A percentile compares a stretch with the other conserved stretches of the same genome.
Evolutionary conservation across 2,888 invertebrate genomes (phyloP).

Genomic region (Pollenia amentaria): DNA sequence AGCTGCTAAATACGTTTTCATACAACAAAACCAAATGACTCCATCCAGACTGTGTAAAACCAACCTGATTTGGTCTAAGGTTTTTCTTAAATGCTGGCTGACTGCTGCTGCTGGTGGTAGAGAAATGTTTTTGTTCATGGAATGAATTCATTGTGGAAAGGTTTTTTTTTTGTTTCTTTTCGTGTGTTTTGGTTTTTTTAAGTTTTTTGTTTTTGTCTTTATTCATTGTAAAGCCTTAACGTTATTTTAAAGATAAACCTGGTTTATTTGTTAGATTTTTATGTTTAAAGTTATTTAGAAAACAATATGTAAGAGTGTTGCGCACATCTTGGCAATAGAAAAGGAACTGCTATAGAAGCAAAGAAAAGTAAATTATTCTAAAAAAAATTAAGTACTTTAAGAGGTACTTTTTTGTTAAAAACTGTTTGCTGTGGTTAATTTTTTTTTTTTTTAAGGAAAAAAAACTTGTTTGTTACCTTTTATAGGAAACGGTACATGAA

Average conservation of each 20-base stretch:
- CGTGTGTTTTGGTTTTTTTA: slow-evolving; percentile 2
- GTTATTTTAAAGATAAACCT: not conserved
- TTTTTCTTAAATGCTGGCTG: slow-evolving; percentile 30
- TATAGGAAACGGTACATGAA: too few species aligned
- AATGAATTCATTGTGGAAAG: slow-evolving; percentile 23
- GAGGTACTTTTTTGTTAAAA: too few species aligned
- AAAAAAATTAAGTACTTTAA: too few species aligned
- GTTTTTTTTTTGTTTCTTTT: not conserved
- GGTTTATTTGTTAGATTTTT: slow-evolving; percentile 2
- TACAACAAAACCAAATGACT: slow-evolving; percentile 9
- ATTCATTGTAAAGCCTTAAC: not conserved
- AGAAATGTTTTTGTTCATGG: not conserved
- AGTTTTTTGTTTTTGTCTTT: slow-evolving; percentile 16
- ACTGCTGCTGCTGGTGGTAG: not conserved
- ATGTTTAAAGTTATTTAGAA: not conserved
- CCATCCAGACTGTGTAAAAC: slow-evolving; percentile 13
- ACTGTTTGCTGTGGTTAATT: too few species aligned
- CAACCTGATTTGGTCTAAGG: slow-evolving; percentile 21
- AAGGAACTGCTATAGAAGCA: not conserved
- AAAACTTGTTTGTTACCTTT: too few species aligned
- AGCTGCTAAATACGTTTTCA: slow-evolving; percentile 52
- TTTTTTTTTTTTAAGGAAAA: too few species aligned
- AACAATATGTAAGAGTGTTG: not conserved
- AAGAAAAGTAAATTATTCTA: too few species aligned
- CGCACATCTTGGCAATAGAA: not conserved